Conservation (phyloP, 2,113 vertebrate genomes). For the Pygoscelis adeliae region DNA sequence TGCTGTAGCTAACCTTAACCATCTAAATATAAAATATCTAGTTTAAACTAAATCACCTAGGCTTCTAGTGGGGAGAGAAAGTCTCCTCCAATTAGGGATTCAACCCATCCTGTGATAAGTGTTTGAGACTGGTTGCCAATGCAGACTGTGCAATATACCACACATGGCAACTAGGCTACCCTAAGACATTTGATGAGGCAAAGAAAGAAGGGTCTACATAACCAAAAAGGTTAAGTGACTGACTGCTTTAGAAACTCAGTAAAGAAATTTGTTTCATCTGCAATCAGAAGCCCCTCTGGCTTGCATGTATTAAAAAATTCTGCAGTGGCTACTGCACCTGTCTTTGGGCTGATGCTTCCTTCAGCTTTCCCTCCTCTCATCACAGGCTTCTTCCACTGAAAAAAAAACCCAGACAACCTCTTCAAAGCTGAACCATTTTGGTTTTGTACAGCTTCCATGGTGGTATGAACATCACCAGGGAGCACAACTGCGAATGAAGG, state of each 20-base stretch:
- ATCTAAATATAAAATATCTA: background rate
- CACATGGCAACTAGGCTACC: background rate
- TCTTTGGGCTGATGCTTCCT: background rate
- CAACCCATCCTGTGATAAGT: background rate
- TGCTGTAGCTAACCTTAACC: background rate
- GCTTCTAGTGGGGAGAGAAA: background rate
- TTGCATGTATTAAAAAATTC: background rate
- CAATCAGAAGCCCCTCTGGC: background rate
- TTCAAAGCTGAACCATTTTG: background rate
- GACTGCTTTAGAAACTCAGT: background rate
- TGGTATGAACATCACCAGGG: background rate
- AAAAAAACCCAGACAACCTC: background rate
- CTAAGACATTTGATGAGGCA: background rate
- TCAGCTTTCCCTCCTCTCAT: background rate
- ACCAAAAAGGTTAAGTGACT: background rate
- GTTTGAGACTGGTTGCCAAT: background rate
- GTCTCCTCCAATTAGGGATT: background rate
- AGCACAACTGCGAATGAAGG: background rate
- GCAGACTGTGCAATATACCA: background rate
- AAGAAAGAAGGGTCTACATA: background rate
- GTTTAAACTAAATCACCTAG: background rate
- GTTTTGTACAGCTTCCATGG: rapidly evolving
- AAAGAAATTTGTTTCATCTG: background rate
- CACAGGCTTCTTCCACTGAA: background rate
- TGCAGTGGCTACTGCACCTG: background rate